Conservation (phyloP, 2,113 vertebrate species). For the Indicator indicator region DNA sequence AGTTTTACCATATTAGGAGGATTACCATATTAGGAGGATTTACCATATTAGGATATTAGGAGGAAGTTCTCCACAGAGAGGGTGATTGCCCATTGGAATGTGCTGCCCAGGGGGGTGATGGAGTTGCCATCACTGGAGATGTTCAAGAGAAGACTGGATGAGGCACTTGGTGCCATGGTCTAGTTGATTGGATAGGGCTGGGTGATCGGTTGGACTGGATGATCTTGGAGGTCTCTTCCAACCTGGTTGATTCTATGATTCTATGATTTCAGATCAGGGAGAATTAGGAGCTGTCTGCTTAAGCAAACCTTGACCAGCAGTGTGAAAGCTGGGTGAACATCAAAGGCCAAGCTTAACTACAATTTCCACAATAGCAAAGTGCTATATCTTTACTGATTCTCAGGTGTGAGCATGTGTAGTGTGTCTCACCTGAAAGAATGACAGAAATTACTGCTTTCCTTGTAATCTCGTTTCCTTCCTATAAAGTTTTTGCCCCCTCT, state of each 20-base stretch:
- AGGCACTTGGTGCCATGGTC: too few species aligned
- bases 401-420: neutral
- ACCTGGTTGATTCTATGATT: too few species aligned
- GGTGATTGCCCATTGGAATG: too few species aligned
- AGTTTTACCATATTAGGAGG: accelerated
- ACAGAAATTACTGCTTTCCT: neutral
- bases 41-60: too few species aligned
- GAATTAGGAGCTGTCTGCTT: neutral
- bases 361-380: neutral
- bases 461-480: neutral
- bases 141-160: too few species aligned
- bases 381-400: neutral
- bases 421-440: neutral
- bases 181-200: too few species aligned
- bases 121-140: too few species aligned
- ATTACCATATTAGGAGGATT: too few species aligned
- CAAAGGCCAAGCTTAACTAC: neutral
- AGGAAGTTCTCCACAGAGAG: too few species aligned
- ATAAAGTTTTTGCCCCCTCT: neutral
- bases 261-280: neutral
- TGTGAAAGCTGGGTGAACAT: neutral
- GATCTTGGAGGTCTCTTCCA: too few species aligned
- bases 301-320: neutral
- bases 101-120: too few species aligned
- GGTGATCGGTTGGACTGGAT: too few species aligned